A percentile compares a stretch with the other conserved stretches of the same genome.
These are phyloP conservation scores for Calephelis perditalis DNA, from an alignment of 2,888 invertebrate species.

Conservation along the genomic window DNA sequence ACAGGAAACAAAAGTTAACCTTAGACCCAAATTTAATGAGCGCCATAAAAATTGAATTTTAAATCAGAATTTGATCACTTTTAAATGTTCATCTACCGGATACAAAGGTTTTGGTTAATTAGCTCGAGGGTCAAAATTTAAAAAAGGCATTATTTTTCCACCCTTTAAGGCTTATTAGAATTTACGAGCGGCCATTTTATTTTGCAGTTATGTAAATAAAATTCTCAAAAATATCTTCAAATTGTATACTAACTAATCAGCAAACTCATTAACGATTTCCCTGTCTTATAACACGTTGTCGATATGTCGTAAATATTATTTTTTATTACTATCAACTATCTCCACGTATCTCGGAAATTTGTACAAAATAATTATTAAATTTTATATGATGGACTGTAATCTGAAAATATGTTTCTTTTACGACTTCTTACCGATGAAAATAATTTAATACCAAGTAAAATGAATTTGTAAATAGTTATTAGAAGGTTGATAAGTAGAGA, in stretches of 20 bases:
- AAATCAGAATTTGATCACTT: constrained; percentile 65
- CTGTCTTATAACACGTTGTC: background rate
- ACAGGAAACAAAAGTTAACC: constrained; percentile 60
- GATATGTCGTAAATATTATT: constrained; percentile 15
- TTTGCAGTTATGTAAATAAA: constrained; percentile 32
- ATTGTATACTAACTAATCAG: background rate
- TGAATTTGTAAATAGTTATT: no score
- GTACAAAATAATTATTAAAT: constrained; percentile 18
- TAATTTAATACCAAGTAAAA: no score
- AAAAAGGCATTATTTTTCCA: constrained; percentile 22
- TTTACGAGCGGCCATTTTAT: background rate
- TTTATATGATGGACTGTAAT: no score
- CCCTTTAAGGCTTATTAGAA: background rate
- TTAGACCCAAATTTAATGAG: constrained; percentile 46
- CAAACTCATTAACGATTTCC: constrained; percentile 12
- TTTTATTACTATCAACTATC: constrained; percentile 18
- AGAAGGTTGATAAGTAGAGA: no score
- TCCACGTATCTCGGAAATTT: constrained; percentile 18
- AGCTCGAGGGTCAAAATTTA: constrained; percentile 60
- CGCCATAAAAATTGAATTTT: constrained; percentile 60
- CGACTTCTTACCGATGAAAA: no score
- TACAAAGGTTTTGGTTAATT: constrained; percentile 59
- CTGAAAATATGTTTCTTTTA: background rate
- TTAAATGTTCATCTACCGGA: constrained; percentile 58
- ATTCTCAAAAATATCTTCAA: constrained; percentile 22